phyloP scores from a whole-genome alignment of 1,140 invertebrate species.

The Caenorhabditis brenneri region DNA sequence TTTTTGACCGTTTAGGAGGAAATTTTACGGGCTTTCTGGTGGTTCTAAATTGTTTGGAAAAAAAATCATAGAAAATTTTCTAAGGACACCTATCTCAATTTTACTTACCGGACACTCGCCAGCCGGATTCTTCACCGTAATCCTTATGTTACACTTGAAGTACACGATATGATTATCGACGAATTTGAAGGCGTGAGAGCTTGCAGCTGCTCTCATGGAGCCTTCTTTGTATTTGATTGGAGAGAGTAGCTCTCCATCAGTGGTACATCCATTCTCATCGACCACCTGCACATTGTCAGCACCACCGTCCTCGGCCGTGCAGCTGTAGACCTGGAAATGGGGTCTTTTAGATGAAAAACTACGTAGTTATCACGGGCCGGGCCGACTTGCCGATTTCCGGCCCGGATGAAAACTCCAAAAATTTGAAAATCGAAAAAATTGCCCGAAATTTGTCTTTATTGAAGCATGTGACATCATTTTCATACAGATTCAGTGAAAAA shows the following conservation, averaged over 20 bases:
- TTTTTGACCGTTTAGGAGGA: too few relatives aligned
- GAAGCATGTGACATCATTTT: too few relatives aligned
- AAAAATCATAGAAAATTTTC: not conserved
- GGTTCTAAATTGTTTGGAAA: too few relatives aligned
- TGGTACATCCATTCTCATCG: slow-evolving; percentile 16
- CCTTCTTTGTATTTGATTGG: slow-evolving; percentile 17
- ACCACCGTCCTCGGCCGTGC: not conserved
- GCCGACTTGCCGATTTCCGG: too few relatives aligned
- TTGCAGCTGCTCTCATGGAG: slow-evolving; percentile 14
- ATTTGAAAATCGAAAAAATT: too few relatives aligned
- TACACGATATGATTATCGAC: slow-evolving; percentile 20
- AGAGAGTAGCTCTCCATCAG: not conserved
- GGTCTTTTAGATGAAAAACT: not conserved
- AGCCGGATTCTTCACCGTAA: not conserved
- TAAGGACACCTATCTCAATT: too few relatives aligned
- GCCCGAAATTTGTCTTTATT: too few relatives aligned
- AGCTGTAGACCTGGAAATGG: not conserved
- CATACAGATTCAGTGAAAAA: too few relatives aligned
- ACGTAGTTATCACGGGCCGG: too few relatives aligned
- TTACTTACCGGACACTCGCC: slow-evolving; percentile 22
- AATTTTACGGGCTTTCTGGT: too few relatives aligned
- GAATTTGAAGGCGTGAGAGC: slow-evolving; percentile 20
- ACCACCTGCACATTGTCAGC: not conserved
- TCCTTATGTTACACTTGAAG: slow-evolving; percentile 25
- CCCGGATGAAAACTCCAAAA: too few relatives aligned